These are phyloP conservation scores for Microcebus murinus DNA, from an alignment of 2,113 vertebrate genomes.

Conservation along the genomic window DNA sequence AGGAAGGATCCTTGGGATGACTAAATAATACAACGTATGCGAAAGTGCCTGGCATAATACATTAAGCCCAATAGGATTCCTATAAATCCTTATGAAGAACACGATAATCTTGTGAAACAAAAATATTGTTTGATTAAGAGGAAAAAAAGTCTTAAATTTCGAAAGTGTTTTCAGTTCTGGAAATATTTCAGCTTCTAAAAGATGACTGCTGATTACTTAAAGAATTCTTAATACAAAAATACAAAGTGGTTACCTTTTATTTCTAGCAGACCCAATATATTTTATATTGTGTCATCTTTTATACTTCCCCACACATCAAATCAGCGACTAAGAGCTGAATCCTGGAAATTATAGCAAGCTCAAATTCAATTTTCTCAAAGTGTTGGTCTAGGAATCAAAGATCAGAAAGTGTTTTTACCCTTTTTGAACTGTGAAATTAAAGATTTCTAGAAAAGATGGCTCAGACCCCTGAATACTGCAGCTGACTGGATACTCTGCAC, in stretches of 20 bases:
- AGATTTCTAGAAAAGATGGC: not conserved
- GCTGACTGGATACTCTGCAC: not conserved
- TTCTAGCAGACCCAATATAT: not conserved
- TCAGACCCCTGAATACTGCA: not conserved
- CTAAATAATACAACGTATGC: not conserved
- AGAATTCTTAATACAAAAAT: not conserved
- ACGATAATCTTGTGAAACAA: not conserved
- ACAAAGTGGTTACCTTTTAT: not conserved
- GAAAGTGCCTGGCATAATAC: not conserved
- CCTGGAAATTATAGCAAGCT: not conserved
- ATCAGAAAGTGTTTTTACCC: slow-evolving; percentile 20
- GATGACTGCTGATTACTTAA: not conserved
- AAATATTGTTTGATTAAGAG: not conserved
- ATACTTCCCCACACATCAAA: not conserved
- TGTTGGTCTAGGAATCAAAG: not conserved
- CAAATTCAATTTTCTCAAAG: slow-evolving; percentile 13
- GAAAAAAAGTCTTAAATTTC: not conserved
- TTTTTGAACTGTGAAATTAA: slow-evolving; percentile 60
- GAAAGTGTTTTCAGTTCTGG: slow-evolving; percentile 19
- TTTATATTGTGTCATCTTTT: not conserved
- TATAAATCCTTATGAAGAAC: not conserved
- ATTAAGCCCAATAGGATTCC: not conserved
- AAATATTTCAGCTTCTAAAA: not conserved
- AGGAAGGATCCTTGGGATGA: not conserved
- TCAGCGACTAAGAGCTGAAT: slow-evolving; percentile 3